Evolutionary conservation across 2,113 vertebrate genomes (phyloP), one percentile per base, ranked within the genome.

Genomic region (Amblyopsis rosae): DNA sequence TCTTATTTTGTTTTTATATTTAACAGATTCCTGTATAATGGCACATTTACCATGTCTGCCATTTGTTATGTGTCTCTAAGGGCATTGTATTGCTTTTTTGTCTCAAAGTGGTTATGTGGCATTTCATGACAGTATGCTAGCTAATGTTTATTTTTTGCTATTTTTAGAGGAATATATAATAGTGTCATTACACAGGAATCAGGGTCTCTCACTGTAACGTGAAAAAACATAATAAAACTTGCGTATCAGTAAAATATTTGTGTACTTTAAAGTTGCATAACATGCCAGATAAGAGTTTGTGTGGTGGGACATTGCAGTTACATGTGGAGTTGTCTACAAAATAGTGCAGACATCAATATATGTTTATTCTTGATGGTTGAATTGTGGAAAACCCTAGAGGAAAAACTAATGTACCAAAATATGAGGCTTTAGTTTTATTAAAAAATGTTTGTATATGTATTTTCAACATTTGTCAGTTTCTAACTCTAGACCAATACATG

Each of bases 1-100:
- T 88, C 0, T 79, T 84, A 80, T 72, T 81, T 86, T 90, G 80
- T 92, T 91, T 90, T 91, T 76, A 86, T 92, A 90, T 91, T 86
- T 84, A 86, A 92, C 85, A 76, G 82, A 90, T 90, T 91, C 87
- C 87, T 91, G 87, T 90, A 87, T 92, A 91, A 87, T 86, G 73
- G 72, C 83, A 66, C 80, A 78, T 90, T 87, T 79, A 83, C 82
- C 71, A 61, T 46, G 76, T 76, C 76, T 7, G 35, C 33, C 72
- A 66, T 72, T 49, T 69, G 17, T 72, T 53, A 68, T 81, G 71
- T 73, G 72, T 80, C 69, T 62, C 70, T 67, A 67, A 69, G 87
- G 88, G 87, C 87, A 88, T 88, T 90, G 83, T 79, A 65, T 71
- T 19, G 64, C 35, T 80, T 7, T 87, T 85, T 69, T 67, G 26